These are phyloP conservation scores for Hesperophylax magnus DNA, from an alignment of 1,140 invertebrate genomes.

Conservation along the genomic window DNA sequence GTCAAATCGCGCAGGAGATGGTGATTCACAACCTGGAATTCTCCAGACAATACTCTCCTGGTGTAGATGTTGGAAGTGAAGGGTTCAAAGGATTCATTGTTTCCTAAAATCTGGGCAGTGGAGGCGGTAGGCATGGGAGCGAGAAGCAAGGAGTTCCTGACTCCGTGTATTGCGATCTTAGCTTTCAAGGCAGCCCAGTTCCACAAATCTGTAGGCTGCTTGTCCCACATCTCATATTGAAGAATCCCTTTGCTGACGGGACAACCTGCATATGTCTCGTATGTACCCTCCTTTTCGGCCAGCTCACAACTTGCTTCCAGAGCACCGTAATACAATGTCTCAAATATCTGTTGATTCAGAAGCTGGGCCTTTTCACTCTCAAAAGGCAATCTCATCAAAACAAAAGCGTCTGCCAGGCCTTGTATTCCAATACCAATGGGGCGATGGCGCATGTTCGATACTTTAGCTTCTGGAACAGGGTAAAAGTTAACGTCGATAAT, in stretches of 20 bases:
- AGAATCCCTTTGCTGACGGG: slow-evolving; percentile 97
- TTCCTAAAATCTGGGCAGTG: slow-evolving; percentile 98
- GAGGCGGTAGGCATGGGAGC: slow-evolving; percentile 99
- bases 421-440: slow-evolving; percentile 98
- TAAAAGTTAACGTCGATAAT: slow-evolving; percentile 99
- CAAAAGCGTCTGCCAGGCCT: slow-evolving; percentile 97
- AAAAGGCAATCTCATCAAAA: slow-evolving; percentile 95
- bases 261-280: slow-evolving; percentile 92
- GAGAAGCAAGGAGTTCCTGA: slow-evolving; percentile 94
- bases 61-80: slow-evolving; percentile 99
- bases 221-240: slow-evolving; percentile 98
- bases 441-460: slow-evolving; percentile 92
- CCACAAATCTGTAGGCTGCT: slow-evolving; percentile 89
- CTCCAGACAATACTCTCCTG: slow-evolving; percentile 92
- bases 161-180: slow-evolving; percentile 91
- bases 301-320: slow-evolving; percentile 97
- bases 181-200: slow-evolving; percentile 90
- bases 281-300: slow-evolving; percentile 88
- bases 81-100: slow-evolving; percentile 98
- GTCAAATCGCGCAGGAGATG: slow-evolving; percentile 96
- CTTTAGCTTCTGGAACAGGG: slow-evolving; percentile 90
- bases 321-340: slow-evolving; percentile 98
- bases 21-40: slow-evolving; percentile 95
- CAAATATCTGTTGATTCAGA: slow-evolving; percentile 97
- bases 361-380: slow-evolving; percentile 87